These are phyloP conservation scores for Malthinus flaveolus DNA, from an alignment of 2,888 invertebrate species.

Conservation along the genomic window DNA sequence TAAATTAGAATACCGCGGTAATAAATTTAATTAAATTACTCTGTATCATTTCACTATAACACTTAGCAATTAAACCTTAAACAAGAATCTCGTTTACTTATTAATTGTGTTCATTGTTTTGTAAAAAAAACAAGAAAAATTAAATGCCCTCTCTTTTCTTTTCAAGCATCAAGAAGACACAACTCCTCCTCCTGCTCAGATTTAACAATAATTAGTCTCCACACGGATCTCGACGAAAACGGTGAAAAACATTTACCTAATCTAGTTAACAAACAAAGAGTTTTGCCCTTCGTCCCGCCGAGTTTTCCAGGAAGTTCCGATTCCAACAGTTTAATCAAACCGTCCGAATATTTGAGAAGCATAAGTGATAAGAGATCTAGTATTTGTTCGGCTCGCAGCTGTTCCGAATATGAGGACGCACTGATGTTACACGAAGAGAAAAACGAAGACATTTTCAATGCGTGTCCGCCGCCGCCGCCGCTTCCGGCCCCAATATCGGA, in stretches of 20 bases:
- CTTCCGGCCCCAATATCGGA: conserved; percentile 44
- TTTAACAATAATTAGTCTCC: conserved; percentile 56
- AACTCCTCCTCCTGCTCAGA: conserved; percentile 55
- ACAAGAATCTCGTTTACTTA: conserved; percentile 10
- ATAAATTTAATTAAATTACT: conserved; percentile 20
- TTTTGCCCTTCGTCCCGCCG: conserved; percentile 87
- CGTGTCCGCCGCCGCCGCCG: conserved; percentile 60
- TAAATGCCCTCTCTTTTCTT: not conserved
- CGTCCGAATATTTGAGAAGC: conserved; percentile 87
- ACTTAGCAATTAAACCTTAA: conserved; percentile 48
- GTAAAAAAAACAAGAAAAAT: conserved; percentile 12
- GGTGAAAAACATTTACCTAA: conserved; percentile 60
- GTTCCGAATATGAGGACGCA: conserved; percentile 49
- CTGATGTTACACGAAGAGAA: conserved; percentile 29
- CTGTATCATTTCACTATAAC: conserved; percentile 40
- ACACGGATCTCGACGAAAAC: conserved; percentile 51
- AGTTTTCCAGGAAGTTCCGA: conserved; percentile 74
- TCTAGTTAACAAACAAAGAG: conserved; percentile 83
- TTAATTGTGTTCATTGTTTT: conserved; percentile 5
- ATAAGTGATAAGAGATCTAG: conserved; percentile 65
- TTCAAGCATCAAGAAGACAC: conserved; percentile 48
- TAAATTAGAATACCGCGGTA: not conserved
- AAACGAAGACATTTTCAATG: conserved; percentile 11
- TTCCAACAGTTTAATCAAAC: conserved; percentile 85
- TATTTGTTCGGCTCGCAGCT: conserved; percentile 55